Evolutionary conservation across 2,113 vertebrate species (phyloP), one percentile per base, ranked within the genome.

Genomic region (Meles meles): DNA sequence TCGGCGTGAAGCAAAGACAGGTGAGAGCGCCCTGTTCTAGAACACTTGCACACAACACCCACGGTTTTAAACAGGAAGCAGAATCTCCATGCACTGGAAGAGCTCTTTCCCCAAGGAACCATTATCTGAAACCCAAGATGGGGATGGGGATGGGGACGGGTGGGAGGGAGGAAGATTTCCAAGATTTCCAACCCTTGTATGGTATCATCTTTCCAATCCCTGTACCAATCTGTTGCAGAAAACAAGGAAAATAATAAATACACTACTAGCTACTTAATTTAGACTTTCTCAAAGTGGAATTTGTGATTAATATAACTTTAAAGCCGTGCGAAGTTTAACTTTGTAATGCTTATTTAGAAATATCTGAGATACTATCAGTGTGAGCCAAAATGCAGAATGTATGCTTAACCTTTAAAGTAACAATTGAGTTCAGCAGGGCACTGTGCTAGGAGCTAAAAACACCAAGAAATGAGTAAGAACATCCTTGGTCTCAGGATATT

Each of bases 351-450:
- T 84, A 37, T 72, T 95, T 76, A 20, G 77, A 96, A 90, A 88
- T 63, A 92, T 61, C 59, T 25, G 65, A 52, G 82, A 59, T 17
- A 34, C 57, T 76, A 90, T n/a, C 80, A 96, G 55, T 74, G 80
- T 65, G 65, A 94, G 59, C 12, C 31, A 52, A 95, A 90, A 85
- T 83, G 44, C 44, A 42, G 23, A 82, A 34, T 4, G 44, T 52
- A 72, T 25, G 81, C 71, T 84, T 93, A 71, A 79, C 23, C 90
- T 91, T 95, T 86, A 76, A 96, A 90, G 47, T 63, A 96, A 77
- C 39, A 86, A 84, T 0, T 94, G 71, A 86, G 39, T 76, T 92
- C 82, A 88, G 69, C 10, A 82, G 65, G 49, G 47, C 85, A 55
- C n/a, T 12, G 7, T 2, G 27, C 86, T 21, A 65, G 76, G 37